These are phyloP conservation scores for Nothura maculosa DNA, from an alignment of 2,797 vertebrate species.

Conservation along the genomic window DNA sequence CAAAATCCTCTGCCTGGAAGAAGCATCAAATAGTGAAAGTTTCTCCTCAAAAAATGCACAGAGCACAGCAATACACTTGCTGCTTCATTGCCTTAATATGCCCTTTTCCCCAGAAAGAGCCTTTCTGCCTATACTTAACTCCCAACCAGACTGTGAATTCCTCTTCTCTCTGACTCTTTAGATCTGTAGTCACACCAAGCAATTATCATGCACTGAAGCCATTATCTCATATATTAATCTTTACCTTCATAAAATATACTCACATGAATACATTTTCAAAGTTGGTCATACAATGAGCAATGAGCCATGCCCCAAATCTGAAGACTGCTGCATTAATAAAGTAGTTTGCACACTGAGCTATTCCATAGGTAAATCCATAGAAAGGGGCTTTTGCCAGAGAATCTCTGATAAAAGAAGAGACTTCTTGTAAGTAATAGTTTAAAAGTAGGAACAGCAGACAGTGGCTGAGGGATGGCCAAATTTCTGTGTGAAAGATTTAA, in stretches of 20 bases:
- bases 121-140: neutral
- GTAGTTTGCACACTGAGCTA: conserved; percentile 64
- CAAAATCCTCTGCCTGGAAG: neutral
- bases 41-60: neutral
- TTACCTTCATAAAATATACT: conserved; percentile 41
- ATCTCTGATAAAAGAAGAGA: conserved; percentile 64
- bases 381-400: conserved; percentile 73
- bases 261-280: conserved; percentile 84
- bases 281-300: conserved; percentile 76
- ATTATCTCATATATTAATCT: accelerated
- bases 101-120: neutral
- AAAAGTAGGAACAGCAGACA: neutral
- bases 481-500: neutral
- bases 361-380: conserved; percentile 70
- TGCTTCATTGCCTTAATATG: neutral
- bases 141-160: neutral
- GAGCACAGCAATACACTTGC: neutral
- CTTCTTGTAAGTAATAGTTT: neutral
- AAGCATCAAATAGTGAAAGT: neutral
- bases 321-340: conserved; percentile 79
- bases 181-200: neutral
- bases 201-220: neutral
- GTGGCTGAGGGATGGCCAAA: neutral
- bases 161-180: neutral
- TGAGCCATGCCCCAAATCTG: conserved; percentile 83